Base-by-base conservation (phyloP, 2,797 vertebrate species). In the Cuniculus paca region DNA sequence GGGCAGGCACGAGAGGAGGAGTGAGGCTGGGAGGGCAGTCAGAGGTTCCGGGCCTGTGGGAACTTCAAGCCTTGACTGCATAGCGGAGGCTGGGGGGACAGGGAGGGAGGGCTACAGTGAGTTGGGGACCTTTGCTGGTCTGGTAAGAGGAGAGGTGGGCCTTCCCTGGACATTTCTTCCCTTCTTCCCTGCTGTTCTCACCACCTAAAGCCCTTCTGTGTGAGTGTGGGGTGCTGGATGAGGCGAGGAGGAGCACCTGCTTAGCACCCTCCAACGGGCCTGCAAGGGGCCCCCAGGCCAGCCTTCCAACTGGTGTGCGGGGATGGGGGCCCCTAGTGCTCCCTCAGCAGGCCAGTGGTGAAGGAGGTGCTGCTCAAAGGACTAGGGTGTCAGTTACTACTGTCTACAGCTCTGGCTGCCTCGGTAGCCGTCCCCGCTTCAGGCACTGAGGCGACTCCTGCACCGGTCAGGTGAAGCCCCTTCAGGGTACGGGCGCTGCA, bases 381-480 rank as follows among this genome's bases (percentile, higher is more conserved):
- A 22, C 19, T 0, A 4, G 6, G 39, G 14, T 14, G 0, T 2
- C 0, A 8, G 5, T 24, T 26, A 9, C 3, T 22, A 4, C 56
- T 8, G 10, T 58, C 48, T 2, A 16, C n/a, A 28, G 19, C 26
- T 4, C 36, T 20, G 39, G 20, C 34, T 22, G 28, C 50, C 24
- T 0, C 0, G 2, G n/a, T 48, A 39, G 19, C 68, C 0, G 19
- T 24, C 36, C 20, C 2, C 8, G 20, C 68, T 45, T 16, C 72
- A 26, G 34, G 3, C 13, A 45, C 81, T 6, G 58, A 61, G 63
- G 28, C 6, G 26, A n/a, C 24, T 39, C 20, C 58, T 58, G 39
- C 20, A 19, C 10, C 6, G 19, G 8, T 74, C 26, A 50, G 31
- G 39, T 7, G 63, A 80, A 28, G 42, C 26, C 48, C 74, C 88